phyloP scores from a whole-genome alignment of 2,888 invertebrate species.

The Eupithecia inturbata region DNA sequence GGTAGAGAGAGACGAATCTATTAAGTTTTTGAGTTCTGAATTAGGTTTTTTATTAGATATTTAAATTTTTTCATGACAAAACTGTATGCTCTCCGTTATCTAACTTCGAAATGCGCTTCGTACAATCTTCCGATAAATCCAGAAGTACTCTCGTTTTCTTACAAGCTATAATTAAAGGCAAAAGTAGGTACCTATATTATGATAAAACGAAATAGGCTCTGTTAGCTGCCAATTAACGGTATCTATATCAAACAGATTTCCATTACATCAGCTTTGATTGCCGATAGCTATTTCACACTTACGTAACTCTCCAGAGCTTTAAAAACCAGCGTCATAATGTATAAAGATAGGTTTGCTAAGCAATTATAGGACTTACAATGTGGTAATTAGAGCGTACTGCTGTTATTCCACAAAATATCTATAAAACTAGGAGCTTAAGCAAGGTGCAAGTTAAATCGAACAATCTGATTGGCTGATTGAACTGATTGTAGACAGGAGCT shows the following conservation, averaged over 20 bases:
- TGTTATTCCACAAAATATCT: background rate
- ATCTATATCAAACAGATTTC: slow-evolving; percentile 43
- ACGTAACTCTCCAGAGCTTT: slow-evolving; percentile 34
- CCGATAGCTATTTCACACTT: slow-evolving; percentile 35
- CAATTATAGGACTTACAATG: slow-evolving; percentile 32
- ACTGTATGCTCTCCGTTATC: background rate
- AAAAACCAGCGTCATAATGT: slow-evolving; percentile 36
- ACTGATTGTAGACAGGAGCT: background rate
- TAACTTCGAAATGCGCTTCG: background rate
- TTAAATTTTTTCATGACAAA: background rate
- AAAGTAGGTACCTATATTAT: background rate
- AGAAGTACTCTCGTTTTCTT: background rate
- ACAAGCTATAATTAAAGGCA: background rate
- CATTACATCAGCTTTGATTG: slow-evolving; percentile 38
- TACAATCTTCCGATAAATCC: background rate
- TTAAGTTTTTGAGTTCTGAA: too few relatives aligned
- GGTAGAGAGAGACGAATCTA: too few relatives aligned
- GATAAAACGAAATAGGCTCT: background rate
- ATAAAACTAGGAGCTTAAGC: background rate
- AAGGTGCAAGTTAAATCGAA: background rate
- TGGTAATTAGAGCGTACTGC: slow-evolving; percentile 1
- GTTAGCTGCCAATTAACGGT: slow-evolving; percentile 14
- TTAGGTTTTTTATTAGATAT: too few relatives aligned
- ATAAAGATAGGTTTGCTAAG: slow-evolving; percentile 35
- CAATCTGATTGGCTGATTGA: background rate